A percentile compares a stretch with the other conserved stretches of the same genome.
Evolutionary conservation across 2,113 vertebrate genomes (phyloP).

Genomic region (Telmatochromis sp.): DNA sequence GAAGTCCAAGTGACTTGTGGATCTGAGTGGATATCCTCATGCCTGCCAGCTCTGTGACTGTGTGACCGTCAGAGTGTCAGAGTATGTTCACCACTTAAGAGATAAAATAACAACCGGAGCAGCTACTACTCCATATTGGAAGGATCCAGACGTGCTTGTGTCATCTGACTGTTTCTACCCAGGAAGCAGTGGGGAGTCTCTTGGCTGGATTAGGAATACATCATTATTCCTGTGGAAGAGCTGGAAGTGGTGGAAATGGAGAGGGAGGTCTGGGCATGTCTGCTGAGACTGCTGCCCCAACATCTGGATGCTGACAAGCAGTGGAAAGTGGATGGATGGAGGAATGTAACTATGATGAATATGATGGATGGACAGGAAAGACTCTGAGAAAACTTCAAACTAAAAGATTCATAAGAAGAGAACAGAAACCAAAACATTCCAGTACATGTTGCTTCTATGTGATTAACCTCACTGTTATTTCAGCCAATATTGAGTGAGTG

Average conservation of each 20-base stretch:
- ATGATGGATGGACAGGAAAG: background rate
- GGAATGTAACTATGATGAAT: background rate
- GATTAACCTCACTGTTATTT: background rate
- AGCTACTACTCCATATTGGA: background rate
- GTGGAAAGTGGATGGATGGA: background rate
- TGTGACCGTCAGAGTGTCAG: rapidly evolving
- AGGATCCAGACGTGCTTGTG: background rate
- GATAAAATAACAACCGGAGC: background rate
- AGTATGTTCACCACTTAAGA: background rate
- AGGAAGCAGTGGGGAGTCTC: background rate
- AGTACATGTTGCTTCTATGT: background rate
- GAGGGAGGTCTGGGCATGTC: background rate
- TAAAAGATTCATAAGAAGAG: background rate
- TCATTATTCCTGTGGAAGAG: background rate
- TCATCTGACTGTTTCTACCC: background rate
- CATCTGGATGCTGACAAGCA: background rate
- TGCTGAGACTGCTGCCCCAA: background rate
- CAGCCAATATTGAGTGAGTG: background rate
- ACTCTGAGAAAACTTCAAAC: background rate
- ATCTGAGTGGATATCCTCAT: background rate
- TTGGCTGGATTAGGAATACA: background rate
- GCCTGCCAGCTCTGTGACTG: background rate
- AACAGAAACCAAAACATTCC: background rate
- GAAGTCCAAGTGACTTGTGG: background rate
- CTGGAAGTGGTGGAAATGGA: background rate